Percentiles rank a stretch among this genome's conserved stretches.
These are phyloP conservation scores for Megastigmus dorsalis DNA, from an alignment of 2,888 invertebrate genomes.

Conservation along the genomic window DNA sequence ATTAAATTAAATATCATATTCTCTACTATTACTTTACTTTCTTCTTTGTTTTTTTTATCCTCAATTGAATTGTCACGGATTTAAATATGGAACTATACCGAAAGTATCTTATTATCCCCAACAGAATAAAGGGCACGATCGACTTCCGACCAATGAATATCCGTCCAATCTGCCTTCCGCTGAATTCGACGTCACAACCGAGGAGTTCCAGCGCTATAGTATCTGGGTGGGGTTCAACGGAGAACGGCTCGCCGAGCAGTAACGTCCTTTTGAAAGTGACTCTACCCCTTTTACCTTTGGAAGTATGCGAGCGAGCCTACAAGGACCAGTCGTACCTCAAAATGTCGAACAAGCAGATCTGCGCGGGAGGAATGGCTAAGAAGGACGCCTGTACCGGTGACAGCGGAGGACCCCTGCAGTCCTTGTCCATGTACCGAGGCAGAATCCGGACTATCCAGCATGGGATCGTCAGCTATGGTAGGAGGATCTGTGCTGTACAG, in stretches of 20 bases:
- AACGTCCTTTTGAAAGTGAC: conserved; percentile 56
- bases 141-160: conserved; percentile 57
- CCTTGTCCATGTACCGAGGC: conserved; percentile 50
- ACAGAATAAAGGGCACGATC: conserved; percentile 46
- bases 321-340: conserved; percentile 46
- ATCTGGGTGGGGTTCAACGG: conserved; percentile 63
- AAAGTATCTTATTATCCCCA: background rate
- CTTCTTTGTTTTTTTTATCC: too few relatives aligned
- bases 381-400: conserved; percentile 64
- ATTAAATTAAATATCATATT: too few relatives aligned
- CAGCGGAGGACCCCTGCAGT: conserved; percentile 65
- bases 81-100: background rate
- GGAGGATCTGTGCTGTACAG: conserved; percentile 55
- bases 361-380: conserved; percentile 61
- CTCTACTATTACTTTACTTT: too few relatives aligned
- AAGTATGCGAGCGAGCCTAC: conserved; percentile 55
- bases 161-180: conserved; percentile 62
- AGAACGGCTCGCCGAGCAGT: conserved; percentile 49
- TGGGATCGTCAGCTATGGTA: conserved; percentile 65
- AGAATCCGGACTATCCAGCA: conserved; percentile 54
- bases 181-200: conserved; percentile 35
- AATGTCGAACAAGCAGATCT: conserved; percentile 59
- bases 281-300: conserved; percentile 47
- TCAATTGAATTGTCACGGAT: too few relatives aligned
- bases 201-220: conserved; percentile 40